Conservation (phyloP, 2,797 vertebrate species). For the Sphenopsis melanotis region DNA sequence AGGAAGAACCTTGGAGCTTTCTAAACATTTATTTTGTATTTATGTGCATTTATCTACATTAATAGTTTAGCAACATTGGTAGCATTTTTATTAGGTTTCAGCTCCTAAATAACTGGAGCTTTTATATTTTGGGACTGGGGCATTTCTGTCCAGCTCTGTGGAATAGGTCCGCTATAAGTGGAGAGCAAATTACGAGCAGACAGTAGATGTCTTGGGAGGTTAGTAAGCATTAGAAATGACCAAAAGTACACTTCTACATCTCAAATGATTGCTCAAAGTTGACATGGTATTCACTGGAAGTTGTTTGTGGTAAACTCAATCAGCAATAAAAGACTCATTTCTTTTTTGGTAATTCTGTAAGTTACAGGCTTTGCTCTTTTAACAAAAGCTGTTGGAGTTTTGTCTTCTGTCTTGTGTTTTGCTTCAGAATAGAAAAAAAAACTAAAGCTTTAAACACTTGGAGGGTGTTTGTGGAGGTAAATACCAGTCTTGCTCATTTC, state of each 20-base stretch:
- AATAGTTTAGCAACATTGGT: background rate
- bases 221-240: background rate
- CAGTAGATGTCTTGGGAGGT: background rate
- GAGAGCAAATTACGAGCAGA: background rate
- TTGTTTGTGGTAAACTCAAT: background rate
- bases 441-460: background rate
- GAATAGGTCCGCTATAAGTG: background rate
- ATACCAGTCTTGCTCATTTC: background rate
- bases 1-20: background rate
- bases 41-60: background rate
- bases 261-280: background rate
- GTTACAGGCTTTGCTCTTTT: background rate
- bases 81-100: background rate
- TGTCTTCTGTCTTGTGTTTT: background rate
- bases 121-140: background rate
- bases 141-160: background rate
- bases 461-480: background rate
- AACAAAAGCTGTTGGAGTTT: background rate
- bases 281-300: background rate
- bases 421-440: background rate
- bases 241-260: background rate
- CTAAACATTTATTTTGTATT: background rate
- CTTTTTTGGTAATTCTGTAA: background rate
- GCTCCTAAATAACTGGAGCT: background rate
- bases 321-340: background rate